phyloP scores from a whole-genome alignment of 2,113 vertebrate genomes.

The Falco punctatus region DNA sequence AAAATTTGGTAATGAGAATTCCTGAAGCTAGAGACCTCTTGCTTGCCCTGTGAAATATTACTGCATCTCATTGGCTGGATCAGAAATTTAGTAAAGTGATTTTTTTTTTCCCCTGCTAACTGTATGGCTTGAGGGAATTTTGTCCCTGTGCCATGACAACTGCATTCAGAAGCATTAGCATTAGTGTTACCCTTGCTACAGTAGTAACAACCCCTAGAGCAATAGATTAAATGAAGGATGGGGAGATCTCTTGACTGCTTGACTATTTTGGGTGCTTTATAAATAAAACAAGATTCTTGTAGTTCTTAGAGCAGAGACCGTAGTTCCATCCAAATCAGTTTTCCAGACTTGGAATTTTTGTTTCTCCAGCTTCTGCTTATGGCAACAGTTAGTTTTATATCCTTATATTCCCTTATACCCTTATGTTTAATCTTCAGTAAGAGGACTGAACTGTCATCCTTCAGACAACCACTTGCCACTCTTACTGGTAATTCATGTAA shows the following conservation, averaged over 20 bases:
- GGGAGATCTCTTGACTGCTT: neutral
- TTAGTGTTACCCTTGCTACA: neutral
- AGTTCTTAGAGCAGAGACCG: neutral
- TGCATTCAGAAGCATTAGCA: neutral
- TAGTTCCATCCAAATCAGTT: neutral
- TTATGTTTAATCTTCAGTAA: neutral
- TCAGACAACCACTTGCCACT: neutral
- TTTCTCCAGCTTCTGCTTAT: neutral
- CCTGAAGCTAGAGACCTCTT: neutral
- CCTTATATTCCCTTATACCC: neutral
- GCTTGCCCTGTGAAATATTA: neutral
- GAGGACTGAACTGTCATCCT: neutral
- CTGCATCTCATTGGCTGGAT: neutral
- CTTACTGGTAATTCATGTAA: neutral
- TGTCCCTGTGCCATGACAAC: rapidly evolving
- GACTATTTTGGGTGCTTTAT: neutral
- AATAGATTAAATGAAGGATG: neutral
- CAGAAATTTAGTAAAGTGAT: neutral
- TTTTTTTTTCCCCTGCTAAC: neutral
- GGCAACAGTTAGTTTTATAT: neutral
- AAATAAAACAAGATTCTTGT: neutral
- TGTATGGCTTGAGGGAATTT: neutral
- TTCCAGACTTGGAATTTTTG: neutral
- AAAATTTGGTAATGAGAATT: neutral
- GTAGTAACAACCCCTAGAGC: neutral